phyloP scores from a whole-genome alignment of 2,113 vertebrate genomes.

The Sitta europaea region DNA sequence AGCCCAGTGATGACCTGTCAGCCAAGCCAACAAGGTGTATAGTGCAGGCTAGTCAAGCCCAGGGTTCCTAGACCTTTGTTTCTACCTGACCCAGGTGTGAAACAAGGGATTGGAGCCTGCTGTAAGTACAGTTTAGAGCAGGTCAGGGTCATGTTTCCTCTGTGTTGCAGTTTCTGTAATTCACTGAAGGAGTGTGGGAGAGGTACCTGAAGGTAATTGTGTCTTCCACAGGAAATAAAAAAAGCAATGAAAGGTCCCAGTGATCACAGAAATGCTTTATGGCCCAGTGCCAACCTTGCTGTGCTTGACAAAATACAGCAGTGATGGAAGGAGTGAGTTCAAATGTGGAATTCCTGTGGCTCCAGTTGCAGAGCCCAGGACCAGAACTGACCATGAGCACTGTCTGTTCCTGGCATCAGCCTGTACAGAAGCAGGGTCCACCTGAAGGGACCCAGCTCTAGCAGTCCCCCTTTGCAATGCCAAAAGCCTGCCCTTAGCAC shows the following conservation, averaged over 20 bases:
- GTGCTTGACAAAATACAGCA: background rate
- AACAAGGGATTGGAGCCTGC: too few relatives aligned
- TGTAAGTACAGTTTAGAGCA: background rate
- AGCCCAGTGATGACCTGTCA: rapidly evolving
- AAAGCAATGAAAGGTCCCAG: background rate
- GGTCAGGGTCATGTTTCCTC: background rate
- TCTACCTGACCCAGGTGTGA: background rate
- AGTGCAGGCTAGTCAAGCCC: too few relatives aligned
- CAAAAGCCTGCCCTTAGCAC: rapidly evolving
- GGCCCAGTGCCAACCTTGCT: rapidly evolving
- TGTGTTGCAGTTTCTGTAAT: too few relatives aligned
- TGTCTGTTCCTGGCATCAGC: background rate
- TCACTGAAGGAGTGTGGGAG: background rate
- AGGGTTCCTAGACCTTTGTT: background rate
- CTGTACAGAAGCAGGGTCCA: rapidly evolving
- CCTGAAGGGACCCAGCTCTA: background rate
- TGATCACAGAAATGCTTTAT: background rate
- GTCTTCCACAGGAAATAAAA: background rate
- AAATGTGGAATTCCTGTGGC: background rate
- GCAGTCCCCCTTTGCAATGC: rapidly evolving
- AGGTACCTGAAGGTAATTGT: background rate
- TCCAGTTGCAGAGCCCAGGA: background rate
- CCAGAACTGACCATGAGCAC: rapidly evolving
- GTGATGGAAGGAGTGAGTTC: background rate
- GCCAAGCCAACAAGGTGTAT: rapidly evolving